These are phyloP conservation scores for Centrocercus urophasianus DNA, from an alignment of 2,113 vertebrate species.

Conservation along the genomic window DNA sequence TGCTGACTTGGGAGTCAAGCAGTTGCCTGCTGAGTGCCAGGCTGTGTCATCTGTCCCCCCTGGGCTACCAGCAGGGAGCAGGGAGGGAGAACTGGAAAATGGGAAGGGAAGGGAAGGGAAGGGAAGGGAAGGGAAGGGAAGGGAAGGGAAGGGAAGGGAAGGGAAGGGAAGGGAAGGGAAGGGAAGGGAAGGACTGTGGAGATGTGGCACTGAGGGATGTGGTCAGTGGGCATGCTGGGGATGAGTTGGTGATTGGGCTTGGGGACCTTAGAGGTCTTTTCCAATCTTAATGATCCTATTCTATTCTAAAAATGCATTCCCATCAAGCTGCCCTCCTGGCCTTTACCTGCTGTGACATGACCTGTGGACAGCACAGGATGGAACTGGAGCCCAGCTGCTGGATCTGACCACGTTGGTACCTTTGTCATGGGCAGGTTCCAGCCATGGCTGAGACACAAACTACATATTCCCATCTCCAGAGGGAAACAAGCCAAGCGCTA, in stretches of 20 bases:
- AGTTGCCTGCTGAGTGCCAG: background rate
- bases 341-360: background rate
- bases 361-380: background rate
- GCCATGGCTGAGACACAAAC: background rate
- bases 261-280: no score
- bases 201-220: no score
- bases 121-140: no score
- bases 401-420: accelerated
- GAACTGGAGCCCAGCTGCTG: background rate
- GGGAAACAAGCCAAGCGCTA: background rate
- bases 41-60: background rate
- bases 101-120: background rate
- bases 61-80: background rate
- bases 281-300: no score
- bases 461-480: background rate
- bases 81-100: background rate
- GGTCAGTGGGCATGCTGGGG: no score
- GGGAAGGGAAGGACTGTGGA: no score
- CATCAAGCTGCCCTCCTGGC: background rate
- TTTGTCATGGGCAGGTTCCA: background rate
- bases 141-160: no score
- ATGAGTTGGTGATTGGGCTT: no score
- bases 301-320: background rate
- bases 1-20: accelerated
- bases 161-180: no score